These are phyloP conservation scores for Alauda arvensis DNA, from an alignment of 2,797 vertebrate species.

Conservation along the genomic window DNA sequence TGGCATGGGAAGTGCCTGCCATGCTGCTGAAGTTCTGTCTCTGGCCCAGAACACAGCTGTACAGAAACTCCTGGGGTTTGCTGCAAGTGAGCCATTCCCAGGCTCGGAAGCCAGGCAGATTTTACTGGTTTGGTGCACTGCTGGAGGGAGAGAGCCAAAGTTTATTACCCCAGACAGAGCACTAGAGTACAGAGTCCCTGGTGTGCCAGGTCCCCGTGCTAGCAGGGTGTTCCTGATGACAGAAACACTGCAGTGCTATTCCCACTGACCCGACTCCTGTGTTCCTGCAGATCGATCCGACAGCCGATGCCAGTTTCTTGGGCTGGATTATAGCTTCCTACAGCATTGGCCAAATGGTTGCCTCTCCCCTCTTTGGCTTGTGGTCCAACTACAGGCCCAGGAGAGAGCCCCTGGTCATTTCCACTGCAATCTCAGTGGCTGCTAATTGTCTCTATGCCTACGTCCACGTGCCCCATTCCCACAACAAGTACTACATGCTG, in stretches of 20 bases:
- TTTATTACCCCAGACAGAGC: not conserved
- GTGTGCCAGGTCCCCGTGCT: not conserved
- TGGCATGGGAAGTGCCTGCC: not conserved
- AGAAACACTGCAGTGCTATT: not conserved
- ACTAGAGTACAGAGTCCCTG: not conserved
- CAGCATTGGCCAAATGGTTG: conserved; percentile 94
- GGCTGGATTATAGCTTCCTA: conserved; percentile 96
- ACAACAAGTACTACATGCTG: conserved; percentile 91
- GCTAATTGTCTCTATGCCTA: conserved; percentile 93
- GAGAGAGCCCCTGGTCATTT: conserved; percentile 86
- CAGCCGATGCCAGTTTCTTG: conserved; percentile 85
- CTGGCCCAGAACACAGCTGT: not conserved
- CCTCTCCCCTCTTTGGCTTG: conserved; percentile 89
- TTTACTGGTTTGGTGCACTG: not conserved
- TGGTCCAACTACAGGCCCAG: conserved; percentile 93
- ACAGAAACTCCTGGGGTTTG: not conserved
- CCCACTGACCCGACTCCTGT: not conserved
- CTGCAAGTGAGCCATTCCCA: not conserved
- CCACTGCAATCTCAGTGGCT: conserved; percentile 85
- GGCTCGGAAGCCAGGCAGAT: not conserved
- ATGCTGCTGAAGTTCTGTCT: not conserved
- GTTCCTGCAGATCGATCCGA: conserved; percentile 81
- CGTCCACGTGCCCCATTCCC: conserved; percentile 75
- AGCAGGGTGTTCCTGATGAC: not conserved
- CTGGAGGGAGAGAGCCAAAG: not conserved